phyloP scores from a whole-genome alignment of 2,888 invertebrate species.

The Tortrix viridana region DNA sequence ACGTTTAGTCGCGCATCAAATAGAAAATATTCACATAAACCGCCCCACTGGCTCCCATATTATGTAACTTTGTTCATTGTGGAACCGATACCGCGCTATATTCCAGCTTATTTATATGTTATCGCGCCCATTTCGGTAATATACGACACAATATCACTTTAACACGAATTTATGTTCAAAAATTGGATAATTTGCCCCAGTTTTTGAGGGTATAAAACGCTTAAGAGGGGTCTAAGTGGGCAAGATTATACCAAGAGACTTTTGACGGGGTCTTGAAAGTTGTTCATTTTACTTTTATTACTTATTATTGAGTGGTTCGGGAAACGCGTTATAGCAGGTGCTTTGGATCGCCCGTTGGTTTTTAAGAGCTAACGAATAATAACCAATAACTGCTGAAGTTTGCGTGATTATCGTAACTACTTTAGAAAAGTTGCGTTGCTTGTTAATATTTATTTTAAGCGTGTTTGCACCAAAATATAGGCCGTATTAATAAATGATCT shows the following conservation, averaged over 20 bases:
- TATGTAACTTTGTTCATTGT: conserved; percentile 35
- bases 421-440: no score
- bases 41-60: conserved; percentile 34
- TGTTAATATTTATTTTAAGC: no score
- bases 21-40: conserved; percentile 38
- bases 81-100: conserved; percentile 28
- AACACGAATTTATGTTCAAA: conserved; percentile 16
- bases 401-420: no score
- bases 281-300: conserved; percentile 30
- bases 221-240: conserved; percentile 16
- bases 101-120: conserved; percentile 32
- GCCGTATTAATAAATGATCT: no score
- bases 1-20: conserved; percentile 36
- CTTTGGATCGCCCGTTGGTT: conserved; percentile 1
- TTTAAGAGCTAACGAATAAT: background rate
- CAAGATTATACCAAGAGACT: conserved; percentile 24
- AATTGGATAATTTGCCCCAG: conserved; percentile 24
- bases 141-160: conserved; percentile 25
- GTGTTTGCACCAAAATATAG: no score
- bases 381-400: no score
- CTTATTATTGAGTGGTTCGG: conserved; percentile 26
- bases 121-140: conserved; percentile 27
- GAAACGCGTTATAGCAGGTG: conserved; percentile 8
- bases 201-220: conserved; percentile 12
- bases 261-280: conserved; percentile 23